phyloP scores from a whole-genome alignment of 2,797 vertebrate species.

The Helicolenus hilgendorfi region DNA sequence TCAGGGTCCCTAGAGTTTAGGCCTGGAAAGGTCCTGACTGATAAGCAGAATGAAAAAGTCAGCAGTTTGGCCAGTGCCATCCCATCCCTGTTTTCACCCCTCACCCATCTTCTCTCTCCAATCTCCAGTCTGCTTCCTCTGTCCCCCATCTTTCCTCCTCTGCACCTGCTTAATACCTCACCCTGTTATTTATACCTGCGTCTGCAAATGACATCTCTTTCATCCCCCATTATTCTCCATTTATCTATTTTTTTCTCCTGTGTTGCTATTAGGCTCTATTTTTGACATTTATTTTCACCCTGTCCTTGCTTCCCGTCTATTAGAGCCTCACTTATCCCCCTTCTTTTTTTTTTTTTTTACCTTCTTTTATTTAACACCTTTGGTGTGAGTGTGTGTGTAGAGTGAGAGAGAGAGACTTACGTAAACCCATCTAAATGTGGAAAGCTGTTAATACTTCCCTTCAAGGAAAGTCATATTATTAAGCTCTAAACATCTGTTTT shows the following conservation, averaged over 20 bases:
- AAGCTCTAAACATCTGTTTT: not conserved
- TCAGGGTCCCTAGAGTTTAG: slow-evolving; percentile 79
- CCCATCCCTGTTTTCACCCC: slow-evolving; percentile 64
- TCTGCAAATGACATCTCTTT: slow-evolving; percentile 75
- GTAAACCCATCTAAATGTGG: not conserved
- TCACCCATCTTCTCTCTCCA: slow-evolving; percentile 48
- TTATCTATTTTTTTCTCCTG: slow-evolving; percentile 64
- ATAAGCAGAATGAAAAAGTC: slow-evolving; percentile 86
- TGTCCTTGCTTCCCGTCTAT: slow-evolving; percentile 39
- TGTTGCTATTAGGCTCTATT: slow-evolving; percentile 66
- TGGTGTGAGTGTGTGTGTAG: not conserved
- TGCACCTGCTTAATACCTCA: slow-evolving; percentile 56
- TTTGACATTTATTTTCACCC: slow-evolving; percentile 58
- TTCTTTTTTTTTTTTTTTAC: slow-evolving; percentile 18
- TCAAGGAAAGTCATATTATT: not conserved
- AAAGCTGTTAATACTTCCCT: not conserved
- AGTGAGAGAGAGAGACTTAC: not conserved
- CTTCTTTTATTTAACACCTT: slow-evolving; percentile 43
- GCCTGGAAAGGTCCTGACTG: slow-evolving; percentile 82
- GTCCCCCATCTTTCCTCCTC: slow-evolving; percentile 22
- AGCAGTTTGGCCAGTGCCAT: slow-evolving; percentile 83
- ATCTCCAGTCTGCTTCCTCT: slow-evolving; percentile 41
- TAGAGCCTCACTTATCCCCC: slow-evolving; percentile 30
- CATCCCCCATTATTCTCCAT: slow-evolving; percentile 73
- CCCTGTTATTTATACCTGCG: slow-evolving; percentile 69